Percentiles rank a stretch among this genome's conserved stretches.
Evolutionary conservation across 2,113 vertebrate genomes (phyloP).

Genomic region (Psilopsiagon aymara): DNA sequence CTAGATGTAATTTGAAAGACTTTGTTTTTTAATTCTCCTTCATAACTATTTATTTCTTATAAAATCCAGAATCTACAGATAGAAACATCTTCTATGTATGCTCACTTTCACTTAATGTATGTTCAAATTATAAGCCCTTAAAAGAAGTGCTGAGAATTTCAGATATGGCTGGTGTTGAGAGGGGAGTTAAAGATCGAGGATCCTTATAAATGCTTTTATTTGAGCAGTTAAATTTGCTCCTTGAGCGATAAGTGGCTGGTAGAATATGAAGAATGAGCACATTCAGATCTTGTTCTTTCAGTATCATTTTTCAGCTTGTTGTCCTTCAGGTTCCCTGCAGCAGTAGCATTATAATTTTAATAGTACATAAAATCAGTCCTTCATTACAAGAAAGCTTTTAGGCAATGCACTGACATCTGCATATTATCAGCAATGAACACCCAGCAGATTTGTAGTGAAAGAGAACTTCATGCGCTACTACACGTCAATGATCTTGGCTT

Average conservation of each 20-base stretch:
- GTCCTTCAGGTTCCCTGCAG: slow-evolving; percentile 7
- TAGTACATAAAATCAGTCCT: neutral
- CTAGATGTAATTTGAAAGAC: neutral
- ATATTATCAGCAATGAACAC: neutral
- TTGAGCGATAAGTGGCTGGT: neutral
- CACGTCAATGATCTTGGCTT: neutral
- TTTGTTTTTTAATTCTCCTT: neutral
- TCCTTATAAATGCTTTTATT: neutral
- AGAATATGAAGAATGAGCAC: neutral
- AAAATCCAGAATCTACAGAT: neutral
- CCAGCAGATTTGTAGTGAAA: slow-evolving; percentile 1
- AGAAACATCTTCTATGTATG: neutral
- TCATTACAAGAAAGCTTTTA: neutral
- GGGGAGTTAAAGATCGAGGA: neutral
- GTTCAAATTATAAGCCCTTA: neutral
- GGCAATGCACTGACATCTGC: neutral
- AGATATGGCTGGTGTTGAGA: neutral
- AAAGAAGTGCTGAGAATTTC: neutral
- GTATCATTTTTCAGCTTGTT: neutral
- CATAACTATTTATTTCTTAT: neutral
- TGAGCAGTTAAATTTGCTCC: neutral
- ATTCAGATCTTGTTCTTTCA: neutral
- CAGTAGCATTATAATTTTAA: neutral
- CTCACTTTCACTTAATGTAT: neutral
- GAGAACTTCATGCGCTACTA: neutral